These are phyloP conservation scores for Calvadosia cruxmelitensis DNA, from an alignment of 30 jellyfish, hydroid and myxozoan genomes.

Conservation along the genomic window DNA sequence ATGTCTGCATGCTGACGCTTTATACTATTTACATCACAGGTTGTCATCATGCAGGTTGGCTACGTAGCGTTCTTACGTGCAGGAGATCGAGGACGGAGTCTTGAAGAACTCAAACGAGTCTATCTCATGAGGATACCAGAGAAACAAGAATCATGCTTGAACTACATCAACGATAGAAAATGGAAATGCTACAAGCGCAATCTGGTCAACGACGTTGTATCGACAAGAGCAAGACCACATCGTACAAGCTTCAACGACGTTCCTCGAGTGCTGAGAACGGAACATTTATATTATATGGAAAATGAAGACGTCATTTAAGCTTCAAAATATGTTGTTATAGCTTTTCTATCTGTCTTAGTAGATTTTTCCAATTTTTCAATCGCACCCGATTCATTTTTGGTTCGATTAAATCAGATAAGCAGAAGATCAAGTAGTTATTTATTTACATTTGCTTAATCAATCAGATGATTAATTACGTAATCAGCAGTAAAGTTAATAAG, in stretches of 20 bases:
- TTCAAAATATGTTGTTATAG: no score
- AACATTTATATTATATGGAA: not conserved
- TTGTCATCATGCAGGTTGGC: slow-evolving; percentile 48
- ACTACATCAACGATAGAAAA: slow-evolving; percentile 16
- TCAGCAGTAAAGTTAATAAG: no score
- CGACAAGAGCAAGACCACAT: not conserved
- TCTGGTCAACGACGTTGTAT: slow-evolving; percentile 6
- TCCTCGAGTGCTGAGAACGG: not conserved
- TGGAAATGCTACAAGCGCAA: slow-evolving; percentile 32
- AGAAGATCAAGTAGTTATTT: no score
- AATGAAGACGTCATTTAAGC: not conserved
- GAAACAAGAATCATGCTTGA: slow-evolving; percentile 18
- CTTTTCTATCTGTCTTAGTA: no score
- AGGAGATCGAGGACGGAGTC: slow-evolving; percentile 20
- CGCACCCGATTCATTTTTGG: no score
- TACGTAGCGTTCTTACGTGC: slow-evolving; percentile 29
- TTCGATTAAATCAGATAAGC: no score
- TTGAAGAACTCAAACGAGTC: slow-evolving; percentile 31
- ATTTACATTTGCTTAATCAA: no score
- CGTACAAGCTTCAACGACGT: not conserved
- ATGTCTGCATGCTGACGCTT: not conserved
- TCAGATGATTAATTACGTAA: no score
- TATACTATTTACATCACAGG: slow-evolving; percentile 12
- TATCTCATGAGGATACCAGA: slow-evolving; percentile 9
- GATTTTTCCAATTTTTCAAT: no score